Conservation (phyloP, 1,140 invertebrate species). For the Physella acuta region DNA sequence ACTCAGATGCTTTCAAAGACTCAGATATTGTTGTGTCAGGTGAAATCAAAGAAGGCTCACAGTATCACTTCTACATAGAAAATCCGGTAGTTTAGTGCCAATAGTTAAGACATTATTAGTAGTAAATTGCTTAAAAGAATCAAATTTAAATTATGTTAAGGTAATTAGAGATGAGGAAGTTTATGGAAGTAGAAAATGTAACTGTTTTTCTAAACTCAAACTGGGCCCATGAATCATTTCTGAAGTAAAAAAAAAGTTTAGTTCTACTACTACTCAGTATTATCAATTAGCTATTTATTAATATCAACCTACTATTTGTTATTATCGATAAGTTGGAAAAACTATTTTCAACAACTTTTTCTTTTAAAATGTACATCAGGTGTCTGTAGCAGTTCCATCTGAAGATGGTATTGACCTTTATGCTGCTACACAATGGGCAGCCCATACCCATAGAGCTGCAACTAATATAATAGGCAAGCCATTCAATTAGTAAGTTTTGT, state of each 20-base stretch:
- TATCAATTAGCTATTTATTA: background rate
- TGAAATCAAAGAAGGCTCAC: slow-evolving; percentile 10
- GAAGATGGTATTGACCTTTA: slow-evolving; percentile 55
- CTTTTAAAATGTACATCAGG: slow-evolving; percentile 32
- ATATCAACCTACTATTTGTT: too few relatives aligned
- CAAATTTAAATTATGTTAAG: too few relatives aligned
- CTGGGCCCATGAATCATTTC: background rate
- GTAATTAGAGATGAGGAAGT: too few relatives aligned
- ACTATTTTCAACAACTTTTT: background rate
- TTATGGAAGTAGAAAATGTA: background rate
- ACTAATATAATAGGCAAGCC: slow-evolving; percentile 63
- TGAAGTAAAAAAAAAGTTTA: background rate
- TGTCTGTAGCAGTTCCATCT: slow-evolving; percentile 45
- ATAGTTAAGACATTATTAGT: background rate
- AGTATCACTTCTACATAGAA: slow-evolving; percentile 31
- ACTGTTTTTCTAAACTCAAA: background rate
- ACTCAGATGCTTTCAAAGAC: slow-evolving; percentile 6
- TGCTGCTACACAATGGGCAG: slow-evolving; percentile 62
- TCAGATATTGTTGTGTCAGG: slow-evolving; percentile 16
- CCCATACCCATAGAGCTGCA: slow-evolving; percentile 66
- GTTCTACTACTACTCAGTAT: background rate
- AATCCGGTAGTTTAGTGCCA: slow-evolving; percentile 21
- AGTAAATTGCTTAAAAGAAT: too few relatives aligned
- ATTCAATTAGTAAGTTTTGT: slow-evolving; percentile 21
- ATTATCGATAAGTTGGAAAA: background rate